Evolutionary conservation across 2,797 vertebrate species (phyloP).

Genomic region (Mallotus villosus): DNA sequence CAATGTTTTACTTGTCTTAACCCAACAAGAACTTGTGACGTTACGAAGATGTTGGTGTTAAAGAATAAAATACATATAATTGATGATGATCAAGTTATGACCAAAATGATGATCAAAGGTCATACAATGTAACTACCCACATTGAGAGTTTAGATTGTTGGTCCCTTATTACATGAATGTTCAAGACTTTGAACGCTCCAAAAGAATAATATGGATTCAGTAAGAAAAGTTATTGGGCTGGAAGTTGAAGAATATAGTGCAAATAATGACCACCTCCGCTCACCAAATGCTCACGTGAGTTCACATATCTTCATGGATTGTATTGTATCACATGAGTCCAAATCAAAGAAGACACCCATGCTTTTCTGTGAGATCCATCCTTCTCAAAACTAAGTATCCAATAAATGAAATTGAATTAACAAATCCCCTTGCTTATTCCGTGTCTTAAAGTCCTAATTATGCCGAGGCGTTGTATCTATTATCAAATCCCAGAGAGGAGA

Average conservation of each 20-base stretch:
- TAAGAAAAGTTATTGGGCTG: slow-evolving; percentile 33
- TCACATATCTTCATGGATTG: slow-evolving; percentile 37
- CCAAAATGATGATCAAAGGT: slow-evolving; percentile 11
- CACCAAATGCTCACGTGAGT: slow-evolving; percentile 42
- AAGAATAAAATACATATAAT: too few species aligned
- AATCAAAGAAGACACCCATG: slow-evolving; percentile 53
- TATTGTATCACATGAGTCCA: slow-evolving; percentile 42
- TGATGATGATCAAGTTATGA: too few species aligned
- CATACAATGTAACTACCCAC: slow-evolving; percentile 5
- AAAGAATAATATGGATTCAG: slow-evolving; percentile 21
- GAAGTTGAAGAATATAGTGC: slow-evolving; percentile 37
- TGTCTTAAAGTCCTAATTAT: slow-evolving; percentile 73
- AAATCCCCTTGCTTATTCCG: slow-evolving; percentile 68
- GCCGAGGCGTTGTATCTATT: slow-evolving; percentile 70
- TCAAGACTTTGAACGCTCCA: neutral
- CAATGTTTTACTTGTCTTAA: slow-evolving; percentile 1
- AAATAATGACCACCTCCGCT: slow-evolving; percentile 47
- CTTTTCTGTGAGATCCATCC: slow-evolving; percentile 27
- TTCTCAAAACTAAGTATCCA: slow-evolving; percentile 50
- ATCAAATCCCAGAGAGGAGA: slow-evolving; percentile 66
- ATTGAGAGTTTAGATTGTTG: slow-evolving; percentile 11
- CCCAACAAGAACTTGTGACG: neutral
- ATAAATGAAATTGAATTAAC: slow-evolving; percentile 69
- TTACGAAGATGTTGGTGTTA: neutral
- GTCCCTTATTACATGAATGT: neutral